Conservation (phyloP, 2,113 vertebrate species). For the Cygnus atratus region DNA sequence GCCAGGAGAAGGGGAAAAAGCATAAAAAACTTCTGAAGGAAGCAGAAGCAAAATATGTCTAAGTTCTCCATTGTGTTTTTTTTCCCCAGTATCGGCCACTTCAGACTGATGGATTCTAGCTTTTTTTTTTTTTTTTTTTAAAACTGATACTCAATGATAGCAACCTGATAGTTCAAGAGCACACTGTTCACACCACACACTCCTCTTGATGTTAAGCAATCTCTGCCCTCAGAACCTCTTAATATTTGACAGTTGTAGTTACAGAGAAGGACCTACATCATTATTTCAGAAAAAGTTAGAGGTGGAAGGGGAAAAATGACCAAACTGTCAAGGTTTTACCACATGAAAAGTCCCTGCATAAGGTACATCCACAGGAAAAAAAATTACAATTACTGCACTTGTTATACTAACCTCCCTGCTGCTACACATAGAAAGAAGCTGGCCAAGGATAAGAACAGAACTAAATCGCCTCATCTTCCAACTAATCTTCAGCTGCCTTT, state of each 20-base stretch:
- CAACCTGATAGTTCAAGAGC: neutral
- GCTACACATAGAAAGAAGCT: neutral
- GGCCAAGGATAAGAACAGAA: neutral
- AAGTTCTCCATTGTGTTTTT: neutral
- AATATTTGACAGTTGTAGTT: neutral
- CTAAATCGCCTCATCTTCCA: neutral
- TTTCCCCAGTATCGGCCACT: neutral
- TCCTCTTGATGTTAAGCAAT: fast-evolving
- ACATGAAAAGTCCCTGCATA: neutral
- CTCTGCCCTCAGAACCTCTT: neutral
- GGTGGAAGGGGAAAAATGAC: neutral
- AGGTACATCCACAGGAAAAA: neutral
- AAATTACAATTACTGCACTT: neutral
- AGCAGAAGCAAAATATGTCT: neutral
- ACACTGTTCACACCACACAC: neutral
- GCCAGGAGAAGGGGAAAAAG: neutral
- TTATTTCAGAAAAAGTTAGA: neutral
- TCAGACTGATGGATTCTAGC: neutral
- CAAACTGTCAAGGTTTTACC: neutral
- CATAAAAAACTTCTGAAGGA: neutral
- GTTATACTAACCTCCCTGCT: neutral
- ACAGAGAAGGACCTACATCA: neutral
- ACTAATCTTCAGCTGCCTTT: neutral
- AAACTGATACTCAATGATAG: fast-evolving
- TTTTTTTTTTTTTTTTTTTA: neutral